Base-by-base conservation (phyloP, 2,888 invertebrate species). In the Margaritifera margaritifera region DNA sequence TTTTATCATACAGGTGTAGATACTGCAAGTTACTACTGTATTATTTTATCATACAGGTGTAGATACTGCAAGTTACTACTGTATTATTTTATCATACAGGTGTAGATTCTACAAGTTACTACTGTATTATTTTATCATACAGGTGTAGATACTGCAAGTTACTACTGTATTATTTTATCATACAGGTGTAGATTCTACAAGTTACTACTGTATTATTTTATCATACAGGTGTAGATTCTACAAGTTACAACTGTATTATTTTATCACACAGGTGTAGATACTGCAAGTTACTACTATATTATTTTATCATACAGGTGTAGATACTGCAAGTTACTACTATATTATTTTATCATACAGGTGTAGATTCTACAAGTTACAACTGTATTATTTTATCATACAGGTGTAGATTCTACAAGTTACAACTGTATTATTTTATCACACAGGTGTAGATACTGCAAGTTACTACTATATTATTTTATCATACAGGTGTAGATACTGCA, bases 221-320 rank as follows among this genome's bases (percentile, higher is more conserved):
- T 8, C 24, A 19, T 59, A 6, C n/a, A 69, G 68, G n/a, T n/a
- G n/a, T n/a, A n/a, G n/a, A n/a, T n/a, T n/a, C n/a, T n/a, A n/a
- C 42, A 42, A 15, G 42, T 42, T 42, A 2, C 11, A 11, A 42
- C 4, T 11, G 11, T 42, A 0, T 42, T 11, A 42, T 42, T 54
- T 58, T 42, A 11, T 8, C 24, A 19, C 55, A 6, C n/a, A 69
- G 68, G n/a, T n/a, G n/a, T n/a, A n/a, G n/a, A n/a, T n/a, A n/a
- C n/a, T n/a, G n/a, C 42, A 42, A 15, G 42, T 42, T 42, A 2
- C 11, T 42, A 42, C 4, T 11, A 3, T 42, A 0, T 42, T 11
- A 42, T 42, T 54, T 58, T 42, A 11, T 8, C 24, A 19, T 59
- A 6, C n/a, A 69, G 68, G n/a, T n/a, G n/a, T n/a, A n/a, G n/a